Conservation (phyloP, 2,113 vertebrate species). For the Heterochromis multidens region DNA sequence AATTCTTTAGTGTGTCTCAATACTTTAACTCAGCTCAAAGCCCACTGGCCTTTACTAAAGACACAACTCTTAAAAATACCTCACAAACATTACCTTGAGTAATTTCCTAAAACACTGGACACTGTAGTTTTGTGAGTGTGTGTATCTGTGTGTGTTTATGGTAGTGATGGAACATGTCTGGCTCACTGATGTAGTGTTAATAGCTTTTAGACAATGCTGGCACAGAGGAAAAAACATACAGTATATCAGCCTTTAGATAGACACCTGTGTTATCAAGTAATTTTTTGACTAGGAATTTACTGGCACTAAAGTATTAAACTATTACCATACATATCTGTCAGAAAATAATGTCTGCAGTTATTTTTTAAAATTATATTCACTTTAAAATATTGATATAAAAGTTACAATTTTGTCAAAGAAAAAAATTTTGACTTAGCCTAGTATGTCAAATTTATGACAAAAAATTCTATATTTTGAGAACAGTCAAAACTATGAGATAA, state of each 20-base stretch:
- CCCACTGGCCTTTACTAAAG: neutral
- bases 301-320: too few relatives aligned
- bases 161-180: neutral
- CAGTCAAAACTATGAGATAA: neutral
- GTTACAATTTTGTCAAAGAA: neutral
- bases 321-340: too few relatives aligned
- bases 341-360: too few relatives aligned
- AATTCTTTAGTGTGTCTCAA: neutral
- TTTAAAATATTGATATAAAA: neutral
- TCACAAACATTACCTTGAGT: neutral
- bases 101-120: neutral
- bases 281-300: too few relatives aligned
- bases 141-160: neutral
- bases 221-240: too few relatives aligned
- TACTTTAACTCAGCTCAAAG: neutral
- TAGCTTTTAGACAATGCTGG: too few relatives aligned
- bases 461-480: neutral
- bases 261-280: too few relatives aligned
- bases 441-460: neutral
- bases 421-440: neutral
- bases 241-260: too few relatives aligned
- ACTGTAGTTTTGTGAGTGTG: neutral
- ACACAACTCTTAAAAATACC: neutral
- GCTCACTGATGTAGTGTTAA: too few relatives aligned
- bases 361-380: too few relatives aligned